Evolutionary conservation across 2,113 vertebrate genomes (phyloP).

Genomic region (Raja brachyura): DNA sequence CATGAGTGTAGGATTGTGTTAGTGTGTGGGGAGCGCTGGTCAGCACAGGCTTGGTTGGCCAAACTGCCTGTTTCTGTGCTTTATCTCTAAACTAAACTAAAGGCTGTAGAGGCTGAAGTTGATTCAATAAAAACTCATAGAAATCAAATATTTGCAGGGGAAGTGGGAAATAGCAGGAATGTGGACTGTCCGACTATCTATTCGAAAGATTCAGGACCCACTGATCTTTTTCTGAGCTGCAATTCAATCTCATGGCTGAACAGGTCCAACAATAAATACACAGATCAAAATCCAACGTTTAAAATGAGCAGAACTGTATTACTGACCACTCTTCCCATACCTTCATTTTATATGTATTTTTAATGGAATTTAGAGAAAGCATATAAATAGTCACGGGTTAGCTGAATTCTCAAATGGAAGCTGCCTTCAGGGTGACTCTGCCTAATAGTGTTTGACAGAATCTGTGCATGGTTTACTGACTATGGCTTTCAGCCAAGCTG

Average conservation of each 20-base stretch:
- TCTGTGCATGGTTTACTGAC: slow-evolving; percentile 12
- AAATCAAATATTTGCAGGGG: not conserved
- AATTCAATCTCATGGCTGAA: not conserved
- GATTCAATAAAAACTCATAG: not conserved
- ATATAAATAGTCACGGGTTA: slow-evolving; percentile 5
- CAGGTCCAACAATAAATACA: not conserved
- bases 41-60: too few species aligned
- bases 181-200: not conserved
- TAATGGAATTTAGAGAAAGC: not conserved
- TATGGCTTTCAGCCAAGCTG: not conserved
- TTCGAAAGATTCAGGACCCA: not conserved
- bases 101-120: not conserved
- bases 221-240: not conserved
- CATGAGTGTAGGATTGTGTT: too few species aligned
- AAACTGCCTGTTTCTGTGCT: too few species aligned
- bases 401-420: slow-evolving; percentile 3
- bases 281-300: not conserved
- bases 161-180: not conserved
- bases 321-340: not conserved
- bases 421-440: not conserved
- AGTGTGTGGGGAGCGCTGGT: too few species aligned
- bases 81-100: too few species aligned
- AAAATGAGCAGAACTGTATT: not conserved
- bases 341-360: not conserved
- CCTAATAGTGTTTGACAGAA: slow-evolving; percentile 27